Evolutionary conservation across 2,797 vertebrate species (phyloP), one percentile per base, ranked within the genome.

Genomic region (Cyclura pinguis): DNA sequence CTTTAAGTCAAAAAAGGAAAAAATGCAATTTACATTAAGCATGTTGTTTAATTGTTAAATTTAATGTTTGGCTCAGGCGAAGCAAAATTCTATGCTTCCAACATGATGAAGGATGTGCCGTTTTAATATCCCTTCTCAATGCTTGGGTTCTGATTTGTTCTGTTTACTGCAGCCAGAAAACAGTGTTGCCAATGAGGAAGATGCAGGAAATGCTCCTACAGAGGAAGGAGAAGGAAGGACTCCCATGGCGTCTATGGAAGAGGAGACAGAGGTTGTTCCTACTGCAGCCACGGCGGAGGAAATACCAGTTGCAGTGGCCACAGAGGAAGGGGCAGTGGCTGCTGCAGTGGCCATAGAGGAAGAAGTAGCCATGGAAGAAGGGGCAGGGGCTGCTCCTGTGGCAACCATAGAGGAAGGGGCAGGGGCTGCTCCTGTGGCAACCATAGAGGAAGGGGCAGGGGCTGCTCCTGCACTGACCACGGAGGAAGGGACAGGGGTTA

Each of bases 21-120:
- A 64, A 78, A 50, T 88, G 10, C 3, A 22, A 12, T 72, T 55
- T 22, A 42, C 38, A 6, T 59, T 62, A 20, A 59, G 16, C 7
- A 47, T 38, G 22, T 27, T 20, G 50, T 88, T 59, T 82, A 73
- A 42, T 59, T 38, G 22, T 62, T 38, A 82, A 62, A 80, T 18
- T 6, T 18, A 80, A 52, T 22, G 32, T 83, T 83, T 59, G 27
- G 52, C 35, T 88, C 35, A 74, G 20, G 13, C 8, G 4, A 14
- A 32, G 27, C 16, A 86, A 35, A 22, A 29, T 42, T 32, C 22
- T 59, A 6, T 86, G n/a, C 32, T 77, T 42, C 32, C 6, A 82
- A 3, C 14, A 88, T 52, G 50, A 82, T 82, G 62, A 52, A 4
- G 1, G 6, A 1, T 9, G 1, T 1, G 6, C 47, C 0, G 0